phyloP scores from a whole-genome alignment of 2,797 vertebrate species.

The Craterocephalus amniculus region DNA sequence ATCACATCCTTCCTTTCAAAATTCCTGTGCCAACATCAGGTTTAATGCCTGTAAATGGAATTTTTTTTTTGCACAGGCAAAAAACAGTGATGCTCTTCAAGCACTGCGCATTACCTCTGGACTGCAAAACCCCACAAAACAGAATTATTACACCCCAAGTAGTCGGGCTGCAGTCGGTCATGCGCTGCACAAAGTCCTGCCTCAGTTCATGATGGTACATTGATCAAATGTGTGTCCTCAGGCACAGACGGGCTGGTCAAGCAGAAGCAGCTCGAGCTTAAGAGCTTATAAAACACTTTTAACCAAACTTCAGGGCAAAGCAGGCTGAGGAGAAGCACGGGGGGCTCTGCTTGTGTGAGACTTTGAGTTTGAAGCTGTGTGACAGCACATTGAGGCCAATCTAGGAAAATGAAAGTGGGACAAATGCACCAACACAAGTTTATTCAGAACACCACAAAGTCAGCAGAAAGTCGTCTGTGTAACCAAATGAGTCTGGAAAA shows the following conservation, averaged over 20 bases:
- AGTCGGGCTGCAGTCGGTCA: constrained; percentile 52
- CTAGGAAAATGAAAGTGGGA: constrained; percentile 65
- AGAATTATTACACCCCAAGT: constrained; percentile 61
- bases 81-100: constrained; percentile 45
- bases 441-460: constrained; percentile 57
- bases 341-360: constrained; percentile 35
- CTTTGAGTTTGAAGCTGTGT: constrained; percentile 30
- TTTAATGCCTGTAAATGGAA: constrained; percentile 54
- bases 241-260: constrained; percentile 53
- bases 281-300: constrained; percentile 63
- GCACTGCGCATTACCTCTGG: constrained; percentile 47
- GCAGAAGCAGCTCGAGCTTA: constrained; percentile 65
- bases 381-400: constrained; percentile 42
- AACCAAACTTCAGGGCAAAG: constrained; percentile 69
- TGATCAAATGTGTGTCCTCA: constrained; percentile 58
- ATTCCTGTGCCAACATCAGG: constrained; percentile 65
- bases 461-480: constrained; percentile 47
- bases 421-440: constrained; percentile 46
- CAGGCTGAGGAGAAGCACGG: constrained; percentile 33
- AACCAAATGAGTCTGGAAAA: constrained; percentile 9
- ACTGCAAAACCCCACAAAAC: constrained; percentile 60
- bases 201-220: constrained; percentile 59
- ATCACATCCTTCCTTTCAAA: constrained; percentile 70
- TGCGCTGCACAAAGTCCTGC: constrained; percentile 56
- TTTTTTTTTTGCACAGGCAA: constrained; percentile 47